These are phyloP conservation scores for Phthorimaea operculella DNA, from an alignment of 1,140 invertebrate species.

Conservation along the genomic window DNA sequence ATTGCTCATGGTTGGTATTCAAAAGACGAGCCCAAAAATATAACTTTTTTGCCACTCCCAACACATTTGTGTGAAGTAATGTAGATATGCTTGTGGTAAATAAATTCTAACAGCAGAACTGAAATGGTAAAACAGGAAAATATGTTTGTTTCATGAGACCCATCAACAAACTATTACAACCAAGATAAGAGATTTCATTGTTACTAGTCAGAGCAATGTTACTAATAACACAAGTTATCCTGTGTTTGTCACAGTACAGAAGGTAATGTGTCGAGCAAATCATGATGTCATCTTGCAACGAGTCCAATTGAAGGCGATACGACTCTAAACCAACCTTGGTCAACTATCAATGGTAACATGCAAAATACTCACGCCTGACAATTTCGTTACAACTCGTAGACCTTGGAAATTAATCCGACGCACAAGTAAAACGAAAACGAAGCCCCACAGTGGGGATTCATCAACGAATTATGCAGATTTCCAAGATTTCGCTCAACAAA, in stretches of 20 bases:
- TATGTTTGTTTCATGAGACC: no score
- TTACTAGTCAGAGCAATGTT: no score
- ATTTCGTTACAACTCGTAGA: not conserved
- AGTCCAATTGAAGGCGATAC: not conserved
- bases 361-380: not conserved
- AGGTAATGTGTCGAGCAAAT: not conserved
- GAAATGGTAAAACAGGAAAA: no score
- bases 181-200: no score
- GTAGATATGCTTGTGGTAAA: no score
- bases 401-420: not conserved
- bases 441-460: not conserved
- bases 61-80: no score
- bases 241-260: not conserved
- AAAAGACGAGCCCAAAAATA: no score
- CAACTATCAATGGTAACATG: not conserved
- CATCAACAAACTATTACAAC: no score
- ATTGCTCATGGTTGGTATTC: no score
- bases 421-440: not conserved
- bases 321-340: not conserved
- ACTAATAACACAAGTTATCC: not conserved
- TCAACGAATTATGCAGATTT: conserved; percentile 4
- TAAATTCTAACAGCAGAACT: no score
- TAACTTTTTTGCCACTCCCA: no score
- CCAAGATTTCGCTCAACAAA: not conserved
- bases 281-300: not conserved